These are phyloP conservation scores for Allolobophora icterica DNA, from an alignment of 2,888 invertebrate genomes.

Conservation along the genomic window DNA sequence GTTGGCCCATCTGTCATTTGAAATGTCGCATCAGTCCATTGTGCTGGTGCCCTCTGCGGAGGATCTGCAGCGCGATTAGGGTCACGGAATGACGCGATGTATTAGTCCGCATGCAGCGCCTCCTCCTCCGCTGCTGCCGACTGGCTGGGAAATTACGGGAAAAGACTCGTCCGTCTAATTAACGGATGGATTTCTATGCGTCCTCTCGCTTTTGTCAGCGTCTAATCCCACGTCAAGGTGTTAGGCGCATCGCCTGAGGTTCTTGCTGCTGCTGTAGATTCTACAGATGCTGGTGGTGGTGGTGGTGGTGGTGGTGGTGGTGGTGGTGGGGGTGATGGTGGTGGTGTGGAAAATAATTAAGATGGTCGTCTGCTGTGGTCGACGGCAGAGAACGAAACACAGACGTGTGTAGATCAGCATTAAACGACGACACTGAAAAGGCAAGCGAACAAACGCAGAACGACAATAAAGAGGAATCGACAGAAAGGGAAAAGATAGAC, in stretches of 20 bases:
- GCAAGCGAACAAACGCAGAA: background rate
- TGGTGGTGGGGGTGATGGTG: too few species aligned
- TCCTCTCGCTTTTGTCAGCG: conserved; percentile 17
- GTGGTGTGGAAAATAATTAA: background rate
- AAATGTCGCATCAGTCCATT: background rate
- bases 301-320: background rate
- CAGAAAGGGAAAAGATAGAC: conserved; percentile 29
- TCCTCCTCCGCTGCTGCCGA: background rate
- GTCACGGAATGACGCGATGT: background rate
- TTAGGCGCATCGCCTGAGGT: conserved; percentile 9
- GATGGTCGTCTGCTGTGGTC: background rate
- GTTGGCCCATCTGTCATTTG: background rate
- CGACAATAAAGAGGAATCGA: background rate
- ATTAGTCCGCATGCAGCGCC: background rate
- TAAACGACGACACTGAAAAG: background rate
- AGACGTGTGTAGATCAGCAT: background rate
- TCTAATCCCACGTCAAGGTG: background rate
- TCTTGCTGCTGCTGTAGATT: background rate
- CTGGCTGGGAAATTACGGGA: background rate
- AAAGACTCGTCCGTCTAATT: background rate
- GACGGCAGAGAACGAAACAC: too few species aligned
- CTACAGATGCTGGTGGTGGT: background rate
- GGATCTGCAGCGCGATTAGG: conserved; percentile 14
- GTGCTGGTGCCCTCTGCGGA: background rate
- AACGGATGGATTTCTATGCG: background rate